Evolutionary conservation across 2,888 invertebrate species (phyloP).

Genomic region (Acanthosepion pharaonis): DNA sequence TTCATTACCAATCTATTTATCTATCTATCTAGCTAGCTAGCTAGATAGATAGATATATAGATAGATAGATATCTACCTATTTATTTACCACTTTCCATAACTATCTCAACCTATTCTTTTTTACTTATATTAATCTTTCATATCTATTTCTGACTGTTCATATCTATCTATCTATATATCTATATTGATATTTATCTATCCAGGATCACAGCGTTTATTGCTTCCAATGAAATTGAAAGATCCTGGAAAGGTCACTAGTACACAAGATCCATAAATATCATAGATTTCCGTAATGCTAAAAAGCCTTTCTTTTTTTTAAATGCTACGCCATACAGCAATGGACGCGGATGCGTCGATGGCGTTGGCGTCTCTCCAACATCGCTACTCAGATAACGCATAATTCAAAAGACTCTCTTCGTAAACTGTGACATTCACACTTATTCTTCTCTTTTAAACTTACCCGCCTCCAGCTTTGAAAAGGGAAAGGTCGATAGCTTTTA

Average conservation of each 20-base stretch:
- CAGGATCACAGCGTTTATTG: background rate
- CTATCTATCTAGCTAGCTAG: too few relatives aligned
- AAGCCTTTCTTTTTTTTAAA: background rate
- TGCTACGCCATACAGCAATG: background rate
- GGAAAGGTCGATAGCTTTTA: background rate
- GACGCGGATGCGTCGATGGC: too few relatives aligned
- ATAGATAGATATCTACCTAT: too few relatives aligned
- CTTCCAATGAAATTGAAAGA: conserved; percentile 33
- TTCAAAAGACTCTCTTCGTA: conserved; percentile 4
- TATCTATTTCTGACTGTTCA: background rate
- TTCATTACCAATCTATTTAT: too few relatives aligned
- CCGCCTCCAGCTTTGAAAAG: background rate
- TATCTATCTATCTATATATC: too few relatives aligned
- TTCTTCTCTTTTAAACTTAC: background rate
- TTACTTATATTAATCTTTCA: too few relatives aligned
- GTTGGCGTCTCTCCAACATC: background rate
- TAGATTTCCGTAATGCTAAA: background rate
- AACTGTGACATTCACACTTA: conserved; percentile 20
- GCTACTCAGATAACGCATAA: background rate
- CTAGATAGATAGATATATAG: too few relatives aligned
- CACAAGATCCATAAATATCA: conserved; percentile 33
- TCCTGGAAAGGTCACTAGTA: background rate
- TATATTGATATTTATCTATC: too few relatives aligned
- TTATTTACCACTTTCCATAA: too few relatives aligned
- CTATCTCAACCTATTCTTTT: too few relatives aligned